A percentile compares a stretch with the other conserved stretches of the same genome.
These are phyloP conservation scores for Carapus acus DNA, from an alignment of 2,797 vertebrate genomes.

Conservation along the genomic window DNA sequence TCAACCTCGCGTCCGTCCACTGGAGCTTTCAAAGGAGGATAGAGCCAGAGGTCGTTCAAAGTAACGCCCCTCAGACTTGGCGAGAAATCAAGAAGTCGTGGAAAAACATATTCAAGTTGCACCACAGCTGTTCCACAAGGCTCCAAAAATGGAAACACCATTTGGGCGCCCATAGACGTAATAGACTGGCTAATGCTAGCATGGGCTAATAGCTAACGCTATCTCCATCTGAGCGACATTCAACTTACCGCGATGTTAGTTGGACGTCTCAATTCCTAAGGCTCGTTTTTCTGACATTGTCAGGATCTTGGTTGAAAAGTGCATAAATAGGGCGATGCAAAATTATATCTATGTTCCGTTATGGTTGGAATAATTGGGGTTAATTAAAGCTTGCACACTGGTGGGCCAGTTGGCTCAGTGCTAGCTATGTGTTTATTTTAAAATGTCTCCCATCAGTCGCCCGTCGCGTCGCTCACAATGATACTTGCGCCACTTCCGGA, in stretches of 20 bases:
- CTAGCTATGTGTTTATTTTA: conserved; percentile 71
- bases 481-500: conserved; percentile 65
- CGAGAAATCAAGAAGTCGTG: conserved; percentile 23
- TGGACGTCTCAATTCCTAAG: conserved; percentile 53
- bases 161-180: conserved; percentile 23
- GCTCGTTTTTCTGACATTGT: conserved; percentile 64
- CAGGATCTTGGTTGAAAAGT: conserved; percentile 30
- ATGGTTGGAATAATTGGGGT: conserved; percentile 24
- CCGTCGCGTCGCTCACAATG: conserved; percentile 63
- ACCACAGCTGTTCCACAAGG: conserved; percentile 38
- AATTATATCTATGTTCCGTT: conserved; percentile 11
- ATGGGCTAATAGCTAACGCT: conserved; percentile 44
- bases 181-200: conserved; percentile 37
- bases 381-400: conserved; percentile 36
- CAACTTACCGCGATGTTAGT: conserved; percentile 65
- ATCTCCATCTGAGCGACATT: conserved; percentile 19
- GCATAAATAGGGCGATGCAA: conserved; percentile 11
- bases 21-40: conserved; percentile 49
- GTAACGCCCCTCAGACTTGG: conserved; percentile 31
- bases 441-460: conserved; percentile 75
- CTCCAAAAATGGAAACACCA: conserved; percentile 58
- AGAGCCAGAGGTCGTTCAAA: conserved; percentile 45
- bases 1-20: conserved; percentile 10
- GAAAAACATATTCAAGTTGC: conserved; percentile 29
- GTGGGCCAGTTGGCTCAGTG: conserved; percentile 54